Evolutionary conservation across 2,888 invertebrate species (phyloP).

Genomic region (Callinectes sapidus): DNA sequence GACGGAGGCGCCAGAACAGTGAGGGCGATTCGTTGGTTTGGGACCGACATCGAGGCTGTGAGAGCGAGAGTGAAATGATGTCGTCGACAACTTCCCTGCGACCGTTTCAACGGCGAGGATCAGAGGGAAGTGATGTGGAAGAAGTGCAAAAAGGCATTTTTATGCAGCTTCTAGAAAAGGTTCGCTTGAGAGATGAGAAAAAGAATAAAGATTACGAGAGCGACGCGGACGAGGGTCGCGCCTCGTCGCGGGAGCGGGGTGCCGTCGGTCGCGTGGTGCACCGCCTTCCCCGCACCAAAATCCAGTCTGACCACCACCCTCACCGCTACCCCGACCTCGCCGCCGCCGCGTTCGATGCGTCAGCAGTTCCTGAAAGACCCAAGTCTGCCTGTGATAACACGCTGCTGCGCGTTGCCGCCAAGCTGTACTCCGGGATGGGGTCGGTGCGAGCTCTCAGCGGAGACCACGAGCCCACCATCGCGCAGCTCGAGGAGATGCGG

Average conservation of each 20-base stretch:
- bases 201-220: constrained; percentile 66
- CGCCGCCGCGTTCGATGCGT: constrained; percentile 71
- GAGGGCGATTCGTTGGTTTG: constrained; percentile 71
- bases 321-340: constrained; percentile 66
- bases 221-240: constrained; percentile 68
- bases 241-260: constrained; percentile 66
- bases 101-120: constrained; percentile 64
- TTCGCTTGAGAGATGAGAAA: constrained; percentile 67
- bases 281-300: constrained; percentile 48
- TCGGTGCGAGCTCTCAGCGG: constrained; percentile 55
- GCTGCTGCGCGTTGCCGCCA: constrained; percentile 60
- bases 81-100: constrained; percentile 65
- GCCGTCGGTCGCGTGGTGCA: constrained; percentile 65
- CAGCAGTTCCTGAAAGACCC: constrained; percentile 71
- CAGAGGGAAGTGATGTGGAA: constrained; percentile 69
- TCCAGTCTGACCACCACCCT: constrained; percentile 47
- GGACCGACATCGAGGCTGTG: constrained; percentile 67
- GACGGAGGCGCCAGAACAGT: constrained; percentile 69
- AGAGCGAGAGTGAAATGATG: constrained; percentile 66
- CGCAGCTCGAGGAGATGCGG: constrained; percentile 62
- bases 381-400: constrained; percentile 73
- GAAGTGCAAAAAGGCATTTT: constrained; percentile 66
- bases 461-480: constrained; percentile 48
- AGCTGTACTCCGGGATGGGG: constrained; percentile 64
- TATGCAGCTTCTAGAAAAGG: constrained; percentile 67